Percentiles rank a stretch among this genome's conserved stretches.
phyloP scores from a whole-genome alignment of 2,113 vertebrate species.

The Ellobius talpinus region DNA sequence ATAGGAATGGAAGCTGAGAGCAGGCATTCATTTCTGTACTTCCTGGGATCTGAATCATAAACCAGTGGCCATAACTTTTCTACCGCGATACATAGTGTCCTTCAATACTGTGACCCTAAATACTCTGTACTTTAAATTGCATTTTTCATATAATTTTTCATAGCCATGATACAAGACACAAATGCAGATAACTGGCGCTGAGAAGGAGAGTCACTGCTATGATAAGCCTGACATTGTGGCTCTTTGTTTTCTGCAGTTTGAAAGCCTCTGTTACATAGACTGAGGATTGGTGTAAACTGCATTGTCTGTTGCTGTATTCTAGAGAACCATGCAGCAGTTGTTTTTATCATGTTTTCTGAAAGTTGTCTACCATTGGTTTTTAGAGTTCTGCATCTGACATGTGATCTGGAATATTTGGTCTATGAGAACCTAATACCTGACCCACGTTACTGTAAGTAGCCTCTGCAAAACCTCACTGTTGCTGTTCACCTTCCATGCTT shows the following conservation, averaged over 20 bases:
- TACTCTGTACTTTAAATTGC: background rate
- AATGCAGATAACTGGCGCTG: background rate
- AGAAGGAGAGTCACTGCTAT: too few relatives aligned
- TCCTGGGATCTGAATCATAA: background rate
- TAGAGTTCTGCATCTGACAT: background rate
- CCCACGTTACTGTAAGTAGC: background rate
- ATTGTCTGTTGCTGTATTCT: background rate
- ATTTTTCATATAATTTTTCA: background rate
- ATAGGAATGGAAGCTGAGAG: too few relatives aligned
- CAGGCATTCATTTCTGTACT: too few relatives aligned
- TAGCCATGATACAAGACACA: background rate
- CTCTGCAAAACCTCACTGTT: background rate
- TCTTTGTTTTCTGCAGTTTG: rapidly evolving
- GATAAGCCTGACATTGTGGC: background rate
- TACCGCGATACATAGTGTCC: background rate
- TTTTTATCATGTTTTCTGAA: background rate
- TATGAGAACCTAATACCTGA: background rate
- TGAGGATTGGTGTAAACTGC: background rate
- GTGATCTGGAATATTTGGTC: background rate
- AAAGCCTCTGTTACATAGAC: background rate
- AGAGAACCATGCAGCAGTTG: background rate
- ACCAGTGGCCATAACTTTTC: background rate
- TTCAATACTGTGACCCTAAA: background rate
- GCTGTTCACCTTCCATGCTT: background rate
- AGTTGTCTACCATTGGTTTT: background rate